Conservation (phyloP, 2,888 invertebrate species). For the Agrenia bidenticulata region DNA sequence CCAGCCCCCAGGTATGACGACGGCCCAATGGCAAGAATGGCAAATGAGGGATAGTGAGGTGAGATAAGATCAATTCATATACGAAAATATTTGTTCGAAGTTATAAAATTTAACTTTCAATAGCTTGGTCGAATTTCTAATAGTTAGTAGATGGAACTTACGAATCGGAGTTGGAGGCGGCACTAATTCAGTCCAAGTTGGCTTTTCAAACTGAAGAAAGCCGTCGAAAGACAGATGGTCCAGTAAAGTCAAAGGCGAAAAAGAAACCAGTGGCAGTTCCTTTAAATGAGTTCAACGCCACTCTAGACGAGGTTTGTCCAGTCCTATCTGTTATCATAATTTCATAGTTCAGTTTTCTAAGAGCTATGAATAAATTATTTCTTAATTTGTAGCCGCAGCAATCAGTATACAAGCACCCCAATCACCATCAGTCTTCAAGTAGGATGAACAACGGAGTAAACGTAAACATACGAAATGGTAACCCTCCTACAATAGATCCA, state of each 20-base stretch:
- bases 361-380: no score
- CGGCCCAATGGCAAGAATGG: constrained; percentile 69
- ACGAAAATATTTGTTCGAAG: no score
- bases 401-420: constrained; percentile 6
- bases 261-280: constrained; percentile 68
- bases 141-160: constrained; percentile 64
- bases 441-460: not conserved
- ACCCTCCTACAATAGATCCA: constrained; percentile 10
- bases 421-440: not conserved
- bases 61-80: no score
- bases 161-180: constrained; percentile 64
- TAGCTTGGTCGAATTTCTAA: no score
- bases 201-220: constrained; percentile 65
- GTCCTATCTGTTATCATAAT: no score
- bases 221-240: constrained; percentile 37
- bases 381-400: no score
- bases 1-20: constrained; percentile 4
- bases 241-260: constrained; percentile 63
- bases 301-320: constrained; percentile 8
- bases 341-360: no score
- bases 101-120: no score
- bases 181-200: constrained; percentile 72
- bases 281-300: constrained; percentile 71
- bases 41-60: constrained; percentile 70
- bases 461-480: constrained; percentile 3